A percentile compares a stretch with the other conserved stretches of the same genome.
Evolutionary conservation across 2,888 invertebrate genomes (phyloP).

Genomic region (Leptothorax acervorum): DNA sequence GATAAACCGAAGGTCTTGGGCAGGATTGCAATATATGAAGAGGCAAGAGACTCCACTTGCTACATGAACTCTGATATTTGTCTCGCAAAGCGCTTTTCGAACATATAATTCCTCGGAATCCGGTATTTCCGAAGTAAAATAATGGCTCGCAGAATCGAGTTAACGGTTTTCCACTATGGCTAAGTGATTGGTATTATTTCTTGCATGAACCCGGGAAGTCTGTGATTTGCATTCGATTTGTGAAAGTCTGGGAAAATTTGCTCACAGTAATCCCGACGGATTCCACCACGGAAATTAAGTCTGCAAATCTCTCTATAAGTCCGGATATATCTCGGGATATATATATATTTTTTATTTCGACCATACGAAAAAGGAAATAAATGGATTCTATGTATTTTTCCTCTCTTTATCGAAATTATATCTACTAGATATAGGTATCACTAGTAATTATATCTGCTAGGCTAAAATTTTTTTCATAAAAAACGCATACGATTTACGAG

Average conservation of each 20-base stretch:
- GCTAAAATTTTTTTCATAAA: not conserved
- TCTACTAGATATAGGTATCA: not conserved
- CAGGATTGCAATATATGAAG: conserved; percentile 8
- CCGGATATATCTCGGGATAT: not conserved
- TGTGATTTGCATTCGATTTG: conserved; percentile 53
- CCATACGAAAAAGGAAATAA: not conserved
- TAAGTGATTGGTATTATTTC: conserved; percentile 53
- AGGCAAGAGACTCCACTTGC: conserved; percentile 13
- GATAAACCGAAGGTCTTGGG: conserved; percentile 26
- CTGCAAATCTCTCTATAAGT: conserved; percentile 5
- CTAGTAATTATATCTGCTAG: not conserved
- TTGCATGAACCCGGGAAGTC: conserved; percentile 30
- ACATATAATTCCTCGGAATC: conserved; percentile 41
- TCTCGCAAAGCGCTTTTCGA: conserved; percentile 20
- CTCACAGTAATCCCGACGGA: conserved; percentile 24
- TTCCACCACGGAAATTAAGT: conserved; percentile 36
- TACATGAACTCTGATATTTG: conserved; percentile 44
- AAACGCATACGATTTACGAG: not conserved
- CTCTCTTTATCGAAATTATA: not conserved
- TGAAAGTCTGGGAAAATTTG: conserved; percentile 52
- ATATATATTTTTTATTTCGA: not conserved
- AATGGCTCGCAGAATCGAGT: conserved; percentile 34
- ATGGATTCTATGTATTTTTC: not conserved
- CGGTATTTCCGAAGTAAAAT: conserved; percentile 48
- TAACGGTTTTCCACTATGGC: conserved; percentile 30